phyloP scores from a whole-genome alignment of 2,888 invertebrate species.

The Lasius platythorax region DNA sequence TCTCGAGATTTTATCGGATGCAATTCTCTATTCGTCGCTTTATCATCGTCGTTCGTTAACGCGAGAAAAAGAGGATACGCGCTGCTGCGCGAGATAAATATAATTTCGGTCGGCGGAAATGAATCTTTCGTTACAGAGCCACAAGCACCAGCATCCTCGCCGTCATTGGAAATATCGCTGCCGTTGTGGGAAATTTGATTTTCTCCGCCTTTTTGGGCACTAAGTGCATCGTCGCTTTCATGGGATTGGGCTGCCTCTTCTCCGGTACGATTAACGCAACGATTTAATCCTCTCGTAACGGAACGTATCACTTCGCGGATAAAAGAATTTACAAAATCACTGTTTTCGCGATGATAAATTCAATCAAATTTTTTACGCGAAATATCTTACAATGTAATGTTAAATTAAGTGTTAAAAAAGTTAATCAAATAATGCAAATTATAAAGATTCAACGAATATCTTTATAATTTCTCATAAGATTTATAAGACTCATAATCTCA shows the following conservation, averaged over 20 bases:
- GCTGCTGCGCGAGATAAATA: conserved; percentile 19
- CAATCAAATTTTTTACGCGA: background rate
- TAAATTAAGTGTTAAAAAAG: background rate
- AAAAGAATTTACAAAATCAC: background rate
- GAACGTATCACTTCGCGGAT: background rate
- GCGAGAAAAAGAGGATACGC: conserved; percentile 27
- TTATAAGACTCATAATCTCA: background rate
- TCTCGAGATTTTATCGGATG: conserved; percentile 31
- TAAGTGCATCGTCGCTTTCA: conserved; percentile 79
- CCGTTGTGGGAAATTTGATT: conserved; percentile 81
- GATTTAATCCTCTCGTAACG: background rate
- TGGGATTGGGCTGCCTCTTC: conserved; percentile 78
- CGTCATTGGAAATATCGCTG: conserved; percentile 81
- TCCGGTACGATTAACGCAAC: conserved; percentile 72
- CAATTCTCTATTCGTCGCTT: conserved; percentile 21
- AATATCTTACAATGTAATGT: background rate
- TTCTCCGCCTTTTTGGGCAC: conserved; percentile 80
- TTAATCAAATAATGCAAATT: background rate
- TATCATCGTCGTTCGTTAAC: conserved; percentile 25
- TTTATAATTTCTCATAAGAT: background rate
- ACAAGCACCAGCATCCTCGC: conserved; percentile 78
- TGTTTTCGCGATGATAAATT: background rate
- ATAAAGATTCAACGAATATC: background rate
- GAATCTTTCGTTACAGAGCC: conserved; percentile 71
- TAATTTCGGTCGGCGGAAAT: conserved; percentile 18